These are phyloP conservation scores for Pollicipes pollicipes DNA, from an alignment of 1,140 invertebrate species.

Conservation along the genomic window DNA sequence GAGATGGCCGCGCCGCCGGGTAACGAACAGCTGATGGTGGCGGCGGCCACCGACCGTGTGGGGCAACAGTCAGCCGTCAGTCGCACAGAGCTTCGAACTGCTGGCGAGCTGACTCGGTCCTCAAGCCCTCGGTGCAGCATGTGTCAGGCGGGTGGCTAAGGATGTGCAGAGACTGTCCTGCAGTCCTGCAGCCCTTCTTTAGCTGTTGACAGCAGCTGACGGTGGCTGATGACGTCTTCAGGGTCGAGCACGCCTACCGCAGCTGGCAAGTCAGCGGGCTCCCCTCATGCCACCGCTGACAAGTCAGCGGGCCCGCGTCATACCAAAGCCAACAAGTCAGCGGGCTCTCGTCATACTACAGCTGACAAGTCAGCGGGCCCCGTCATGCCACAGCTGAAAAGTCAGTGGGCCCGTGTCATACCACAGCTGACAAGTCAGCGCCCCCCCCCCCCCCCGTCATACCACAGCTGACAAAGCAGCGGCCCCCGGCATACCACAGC, in stretches of 20 bases:
- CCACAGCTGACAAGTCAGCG: too few species aligned
- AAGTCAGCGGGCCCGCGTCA: too few species aligned
- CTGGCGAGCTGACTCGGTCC: too few species aligned
- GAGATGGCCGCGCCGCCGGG: too few species aligned
- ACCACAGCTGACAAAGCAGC: too few species aligned
- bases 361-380: too few species aligned
- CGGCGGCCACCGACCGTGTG: too few species aligned
- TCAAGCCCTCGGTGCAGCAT: not conserved
- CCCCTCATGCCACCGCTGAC: not conserved
- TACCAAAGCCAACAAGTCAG: not conserved
- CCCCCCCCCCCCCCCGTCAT: too few species aligned
- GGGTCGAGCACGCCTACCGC: not conserved
- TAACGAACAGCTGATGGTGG: not conserved
- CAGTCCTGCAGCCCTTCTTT: not conserved
- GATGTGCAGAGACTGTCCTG: not conserved
- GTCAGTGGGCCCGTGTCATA: not conserved
- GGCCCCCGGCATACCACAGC: too few species aligned
- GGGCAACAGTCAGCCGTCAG: too few species aligned
- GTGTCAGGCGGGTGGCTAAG: not conserved
- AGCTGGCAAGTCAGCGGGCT: not conserved
- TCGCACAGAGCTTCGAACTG: too few species aligned
- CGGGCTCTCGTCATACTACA: not conserved
- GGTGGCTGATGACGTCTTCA: not conserved
- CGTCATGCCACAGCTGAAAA: not conserved
- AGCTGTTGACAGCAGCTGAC: not conserved